Evolutionary conservation across 2,888 invertebrate species (phyloP).

Genomic region (Omphaloscelis lunosa): DNA sequence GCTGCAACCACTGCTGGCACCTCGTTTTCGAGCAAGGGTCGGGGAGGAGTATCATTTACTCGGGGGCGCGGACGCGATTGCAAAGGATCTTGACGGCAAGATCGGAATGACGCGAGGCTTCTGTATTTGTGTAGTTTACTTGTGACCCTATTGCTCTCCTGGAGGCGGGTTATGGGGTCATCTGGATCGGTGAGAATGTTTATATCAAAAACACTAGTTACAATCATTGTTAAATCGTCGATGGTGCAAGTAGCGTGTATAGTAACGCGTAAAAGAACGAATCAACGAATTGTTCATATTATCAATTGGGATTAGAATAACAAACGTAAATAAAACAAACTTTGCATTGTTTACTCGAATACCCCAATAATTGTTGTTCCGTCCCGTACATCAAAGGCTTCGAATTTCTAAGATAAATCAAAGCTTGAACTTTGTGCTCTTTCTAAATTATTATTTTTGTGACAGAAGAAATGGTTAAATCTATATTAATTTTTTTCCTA

Average conservation of each 20-base stretch:
- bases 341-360: slow-evolving; percentile 28
- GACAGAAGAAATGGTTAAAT: not conserved
- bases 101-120: too few relatives aligned
- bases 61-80: too few relatives aligned
- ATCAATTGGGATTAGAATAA: slow-evolving; percentile 11
- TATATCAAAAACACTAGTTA: too few relatives aligned
- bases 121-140: too few relatives aligned
- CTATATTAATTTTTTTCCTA: not conserved
- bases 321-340: slow-evolving; percentile 45
- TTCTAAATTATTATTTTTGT: not conserved
- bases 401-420: slow-evolving; percentile 44
- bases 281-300: not conserved
- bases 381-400: slow-evolving; percentile 48
- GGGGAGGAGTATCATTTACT: too few relatives aligned
- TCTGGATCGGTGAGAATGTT: too few relatives aligned
- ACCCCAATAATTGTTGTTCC: slow-evolving; percentile 34
- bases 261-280: not conserved
- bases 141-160: too few relatives aligned
- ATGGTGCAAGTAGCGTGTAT: not conserved
- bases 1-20: too few relatives aligned
- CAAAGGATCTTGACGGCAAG: too few relatives aligned
- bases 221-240: not conserved
- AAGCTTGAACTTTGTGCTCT: slow-evolving; percentile 16
- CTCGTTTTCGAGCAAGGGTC: too few relatives aligned
- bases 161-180: too few relatives aligned